These are phyloP conservation scores for Falco peregrinus DNA, from an alignment of 2,797 vertebrate genomes.

Conservation along the genomic window DNA sequence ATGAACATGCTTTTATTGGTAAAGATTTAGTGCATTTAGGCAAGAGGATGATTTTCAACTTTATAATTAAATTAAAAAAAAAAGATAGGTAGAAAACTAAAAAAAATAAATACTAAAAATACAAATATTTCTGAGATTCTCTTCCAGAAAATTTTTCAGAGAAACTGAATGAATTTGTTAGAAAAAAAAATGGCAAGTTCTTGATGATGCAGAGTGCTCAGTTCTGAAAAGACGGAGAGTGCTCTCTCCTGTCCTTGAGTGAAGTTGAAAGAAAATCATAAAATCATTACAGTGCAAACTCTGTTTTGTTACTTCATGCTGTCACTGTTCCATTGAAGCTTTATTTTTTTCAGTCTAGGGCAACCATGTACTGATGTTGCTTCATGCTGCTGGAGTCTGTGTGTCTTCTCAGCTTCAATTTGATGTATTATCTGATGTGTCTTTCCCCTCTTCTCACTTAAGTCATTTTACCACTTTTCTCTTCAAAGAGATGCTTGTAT, in stretches of 20 bases:
- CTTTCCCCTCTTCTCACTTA: neutral
- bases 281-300: neutral
- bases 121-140: neutral
- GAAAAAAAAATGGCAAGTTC: neutral
- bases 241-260: neutral
- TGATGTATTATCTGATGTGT: constrained; percentile 32
- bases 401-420: constrained; percentile 12
- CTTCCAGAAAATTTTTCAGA: neutral
- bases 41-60: neutral
- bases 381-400: neutral
- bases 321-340: neutral
- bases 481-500: constrained; percentile 20
- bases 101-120: neutral
- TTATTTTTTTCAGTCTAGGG: neutral
- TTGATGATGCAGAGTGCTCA: neutral
- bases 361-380: neutral
- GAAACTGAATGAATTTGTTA: neutral
- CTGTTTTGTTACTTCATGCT: constrained; percentile 20
- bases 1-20: neutral
- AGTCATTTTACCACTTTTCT: constrained; percentile 23
- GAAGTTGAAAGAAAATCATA: neutral
- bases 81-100: neutral
- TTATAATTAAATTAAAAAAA: neutral
- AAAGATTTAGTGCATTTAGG: neutral
- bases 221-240: neutral